Base-by-base conservation (phyloP, 2,888 invertebrate genomes). In the Lochmaea crataegi region DNA sequence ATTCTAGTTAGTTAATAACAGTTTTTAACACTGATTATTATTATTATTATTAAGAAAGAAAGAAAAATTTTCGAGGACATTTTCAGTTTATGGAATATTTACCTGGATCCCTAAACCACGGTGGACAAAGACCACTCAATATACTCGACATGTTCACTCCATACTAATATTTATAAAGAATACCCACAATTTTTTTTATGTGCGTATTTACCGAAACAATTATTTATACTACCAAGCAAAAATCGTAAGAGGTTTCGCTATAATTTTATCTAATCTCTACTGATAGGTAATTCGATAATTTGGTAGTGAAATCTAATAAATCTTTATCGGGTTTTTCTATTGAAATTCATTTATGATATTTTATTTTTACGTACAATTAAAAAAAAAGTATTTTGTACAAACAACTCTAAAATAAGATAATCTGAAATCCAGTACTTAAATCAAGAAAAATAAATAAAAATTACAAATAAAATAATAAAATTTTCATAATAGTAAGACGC, bases 41-140 rank as follows among this genome's bases (percentile, higher is more conserved):
- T 26, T 58, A 58, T 58, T 58, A n/a, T 41, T 11, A 22, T 7
- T 7, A 11, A 11, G 18, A n/a, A n/a, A n/a, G 10, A 53, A 38
- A 41, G n/a, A 65, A 10, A 65, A 10, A 65, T 66, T 68, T 56
- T 60, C 41, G 4, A n/a, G 22, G 6, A 6, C 16, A n/a, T 53
- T 56, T 53, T n/a, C 6, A 60, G 1, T 22, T 41, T 32, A 16
- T 10, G 2, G 11, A 61, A 51, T n/a, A 48, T 41, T 68, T 67
- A 74, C 71, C 74, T 68, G 56, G 65, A 32, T 65, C 64, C 61
- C 60, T 71, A 45, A 71, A 45, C 74, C 71, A 74, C 9, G 74
- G 74, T 7, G 74, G 68, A 53, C 74, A 74, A 68, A 74, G 71
- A 65, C 68, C 68, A 41, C 51, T 68, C n/a, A 70, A 65, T 38